Evolutionary conservation across 1,140 invertebrate genomes (phyloP).

Genomic region (Whitmania pigra): DNA sequence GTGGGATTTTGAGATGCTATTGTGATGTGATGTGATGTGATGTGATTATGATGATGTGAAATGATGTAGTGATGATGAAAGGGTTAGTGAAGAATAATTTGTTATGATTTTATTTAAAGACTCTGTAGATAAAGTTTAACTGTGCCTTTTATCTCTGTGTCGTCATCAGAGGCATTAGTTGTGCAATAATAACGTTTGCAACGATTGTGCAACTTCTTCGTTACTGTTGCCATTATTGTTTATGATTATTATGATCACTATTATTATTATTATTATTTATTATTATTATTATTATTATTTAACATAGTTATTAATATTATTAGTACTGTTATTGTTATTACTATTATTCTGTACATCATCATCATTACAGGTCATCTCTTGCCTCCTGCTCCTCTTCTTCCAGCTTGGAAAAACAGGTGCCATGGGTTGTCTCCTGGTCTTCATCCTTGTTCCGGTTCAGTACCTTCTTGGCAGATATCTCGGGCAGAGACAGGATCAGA

Average conservation of each 20-base stretch:
- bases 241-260: no score
- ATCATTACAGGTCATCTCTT: conserved; percentile 52
- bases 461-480: conserved; percentile 37
- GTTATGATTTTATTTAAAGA: no score
- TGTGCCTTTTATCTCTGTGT: no score
- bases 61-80: background rate
- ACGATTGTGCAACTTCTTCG: no score
- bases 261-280: no score
- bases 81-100: background rate
- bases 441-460: conserved; percentile 36
- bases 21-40: conserved; percentile 14
- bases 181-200: no score
- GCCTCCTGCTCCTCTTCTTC: conserved; percentile 59
- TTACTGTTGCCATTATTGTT: no score
- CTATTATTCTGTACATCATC: background rate
- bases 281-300: no score
- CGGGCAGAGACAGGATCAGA: conserved; percentile 40
- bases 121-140: no score
- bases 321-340: no score
- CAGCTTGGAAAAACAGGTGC: conserved; percentile 66
- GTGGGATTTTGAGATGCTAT: background rate
- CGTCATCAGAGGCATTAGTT: no score
- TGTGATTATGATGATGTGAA: background rate
- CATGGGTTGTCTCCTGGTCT: conserved; percentile 51
- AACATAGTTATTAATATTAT: no score